Base-by-base conservation (phyloP, 2,888 invertebrate species). In the Pachliopta kotzebuea region DNA sequence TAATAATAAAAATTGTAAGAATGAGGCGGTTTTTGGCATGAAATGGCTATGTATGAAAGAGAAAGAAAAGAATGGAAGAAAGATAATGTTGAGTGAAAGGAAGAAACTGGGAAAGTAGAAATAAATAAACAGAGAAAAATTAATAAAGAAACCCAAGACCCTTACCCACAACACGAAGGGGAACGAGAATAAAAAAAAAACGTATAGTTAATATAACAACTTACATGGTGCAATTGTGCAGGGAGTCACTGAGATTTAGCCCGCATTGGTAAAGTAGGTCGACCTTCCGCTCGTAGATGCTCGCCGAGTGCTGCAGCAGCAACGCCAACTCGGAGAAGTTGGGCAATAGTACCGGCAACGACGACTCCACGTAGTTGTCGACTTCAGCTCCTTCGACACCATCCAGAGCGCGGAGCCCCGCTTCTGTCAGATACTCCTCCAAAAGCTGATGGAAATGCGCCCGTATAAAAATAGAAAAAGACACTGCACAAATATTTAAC, bases 271-370 rank as follows among this genome's bases (percentile, higher is more conserved):
- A 87, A 26, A 93, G 81, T 76, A 88, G 93, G 81, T 97, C 96
- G 26, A 97, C 94, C 88, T 96, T 95, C 77, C 94, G 94, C 52
- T 93, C 93, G 84, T 96, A 97, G 59, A 96, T 93, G 76, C 90
- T 87, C 23, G 94, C 93, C 21, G 95, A 94, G 77, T 95, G 95
- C 85, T 96, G 96, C 70, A 97, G 82, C 67, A 97, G 86, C 71
- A 96, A 81, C n/a, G 96, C 96, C 65, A 96, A 94, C 86, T 96
- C 95, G 1, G 95, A 93, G 88, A 96, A 96, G 84, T 96, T 96
- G 75, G 94, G 93, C 53, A 69, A 70, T 8, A 45, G 65, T 24
- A 56, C 65, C 20, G 37, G 52, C 14, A 23, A 11, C 63, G 49
- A 55, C 24, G 7, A 14, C 50, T 37, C 1, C 31, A 52, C 70